phyloP scores from a whole-genome alignment of 2,888 invertebrate species.

The Ecliptopera silaceata region DNA sequence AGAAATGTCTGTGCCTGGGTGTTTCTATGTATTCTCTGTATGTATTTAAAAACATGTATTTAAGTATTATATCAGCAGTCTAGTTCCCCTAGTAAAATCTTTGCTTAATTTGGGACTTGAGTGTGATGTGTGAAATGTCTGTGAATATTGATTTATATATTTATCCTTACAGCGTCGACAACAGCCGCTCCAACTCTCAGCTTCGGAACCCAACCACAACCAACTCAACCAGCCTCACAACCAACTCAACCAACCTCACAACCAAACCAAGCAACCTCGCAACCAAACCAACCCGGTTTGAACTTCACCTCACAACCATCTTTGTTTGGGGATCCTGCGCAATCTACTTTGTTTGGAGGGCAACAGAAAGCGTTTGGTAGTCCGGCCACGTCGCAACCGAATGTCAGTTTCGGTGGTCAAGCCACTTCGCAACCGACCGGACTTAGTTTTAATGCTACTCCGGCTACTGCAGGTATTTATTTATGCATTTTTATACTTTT shows the following conservation, averaged over 20 bases:
- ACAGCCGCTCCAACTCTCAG: conserved; percentile 34
- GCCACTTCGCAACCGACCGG: conserved; percentile 27
- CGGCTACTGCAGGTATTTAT: conserved; percentile 10
- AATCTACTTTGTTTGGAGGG: neutral
- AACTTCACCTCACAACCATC: conserved; percentile 33
- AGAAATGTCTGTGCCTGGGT: too few relatives aligned
- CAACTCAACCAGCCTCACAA: conserved; percentile 7
- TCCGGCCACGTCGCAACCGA: conserved; percentile 12
- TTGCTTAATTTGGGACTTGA: too few relatives aligned
- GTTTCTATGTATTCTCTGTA: too few relatives aligned
- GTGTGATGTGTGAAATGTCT: too few relatives aligned
- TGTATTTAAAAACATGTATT: too few relatives aligned
- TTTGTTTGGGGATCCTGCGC: conserved; percentile 20
- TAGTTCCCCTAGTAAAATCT: too few relatives aligned
- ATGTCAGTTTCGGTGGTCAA: conserved; percentile 11
- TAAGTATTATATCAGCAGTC: too few relatives aligned
- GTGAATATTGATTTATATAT: too few relatives aligned
- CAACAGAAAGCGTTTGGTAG: conserved; percentile 21
- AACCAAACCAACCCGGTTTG: conserved; percentile 24
- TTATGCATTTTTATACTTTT: too few relatives aligned
- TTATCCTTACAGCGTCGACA: conserved; percentile 23
- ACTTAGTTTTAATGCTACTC: conserved; percentile 24
- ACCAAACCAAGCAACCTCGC: conserved; percentile 9
- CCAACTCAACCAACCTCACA: conserved; percentile 6
- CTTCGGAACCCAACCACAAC: conserved; percentile 30